phyloP scores from a whole-genome alignment of 2,888 invertebrate species.

The Dryadula phaetusa region DNA sequence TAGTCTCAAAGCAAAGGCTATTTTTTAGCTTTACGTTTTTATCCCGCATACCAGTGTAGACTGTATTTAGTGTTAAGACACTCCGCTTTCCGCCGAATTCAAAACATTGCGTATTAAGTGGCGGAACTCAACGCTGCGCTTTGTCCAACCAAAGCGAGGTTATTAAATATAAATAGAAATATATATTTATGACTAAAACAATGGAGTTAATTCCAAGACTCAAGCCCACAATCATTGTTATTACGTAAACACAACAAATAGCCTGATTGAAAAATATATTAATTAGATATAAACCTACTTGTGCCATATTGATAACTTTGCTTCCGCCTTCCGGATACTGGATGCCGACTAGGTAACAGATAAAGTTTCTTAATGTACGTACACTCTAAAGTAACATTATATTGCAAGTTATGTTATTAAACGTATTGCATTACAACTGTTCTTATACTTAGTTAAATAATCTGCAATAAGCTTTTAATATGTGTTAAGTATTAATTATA shows the following conservation, averaged over 20 bases:
- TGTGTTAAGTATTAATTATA: background rate
- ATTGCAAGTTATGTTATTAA: slow-evolving; percentile 32
- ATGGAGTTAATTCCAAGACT: background rate
- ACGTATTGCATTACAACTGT: slow-evolving; percentile 32
- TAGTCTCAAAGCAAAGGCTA: background rate
- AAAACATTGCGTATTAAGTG: no score
- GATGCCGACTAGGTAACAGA: slow-evolving; percentile 30
- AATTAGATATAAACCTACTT: slow-evolving; percentile 15
- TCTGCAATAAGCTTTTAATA: background rate
- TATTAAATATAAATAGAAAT: no score
- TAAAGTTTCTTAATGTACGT: slow-evolving; percentile 34
- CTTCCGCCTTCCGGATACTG: slow-evolving; percentile 44
- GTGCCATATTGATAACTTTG: slow-evolving; percentile 40
- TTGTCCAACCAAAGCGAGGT: no score
- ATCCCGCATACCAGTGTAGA: no score
- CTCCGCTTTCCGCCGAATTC: no score
- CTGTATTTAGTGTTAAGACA: no score
- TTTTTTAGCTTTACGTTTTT: background rate
- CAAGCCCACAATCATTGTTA: background rate
- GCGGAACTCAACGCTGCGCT: no score
- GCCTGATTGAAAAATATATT: slow-evolving; percentile 1
- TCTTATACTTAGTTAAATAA: background rate
- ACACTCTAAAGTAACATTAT: slow-evolving; percentile 35
- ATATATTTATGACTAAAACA: no score
- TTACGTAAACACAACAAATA: background rate